Percentiles rank a stretch among this genome's conserved stretches.
phyloP scores from a whole-genome alignment of 1,140 invertebrate species.

The Calephelis nemesis region DNA sequence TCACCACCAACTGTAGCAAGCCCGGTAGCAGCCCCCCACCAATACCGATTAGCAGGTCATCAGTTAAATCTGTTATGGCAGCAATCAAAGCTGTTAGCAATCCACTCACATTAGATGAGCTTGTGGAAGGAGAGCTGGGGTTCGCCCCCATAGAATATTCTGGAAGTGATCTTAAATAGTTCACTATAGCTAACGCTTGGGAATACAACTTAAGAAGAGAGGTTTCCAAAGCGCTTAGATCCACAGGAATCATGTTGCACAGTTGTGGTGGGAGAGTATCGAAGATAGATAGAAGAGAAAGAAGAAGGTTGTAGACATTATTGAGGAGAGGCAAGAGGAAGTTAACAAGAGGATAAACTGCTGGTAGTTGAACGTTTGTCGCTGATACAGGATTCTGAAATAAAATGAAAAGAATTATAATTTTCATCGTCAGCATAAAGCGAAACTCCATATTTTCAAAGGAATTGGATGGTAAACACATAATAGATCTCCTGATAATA shows the following conservation, averaged over 20 bases:
- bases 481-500: too few species aligned
- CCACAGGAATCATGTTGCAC: conserved; percentile 60
- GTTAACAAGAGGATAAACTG: conserved; percentile 68
- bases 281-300: conserved; percentile 67
- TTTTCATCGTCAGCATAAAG: background rate
- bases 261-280: conserved; percentile 60
- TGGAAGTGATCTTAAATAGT: conserved; percentile 60
- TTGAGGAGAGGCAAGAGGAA: conserved; percentile 66
- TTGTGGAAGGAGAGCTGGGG: conserved; percentile 47
- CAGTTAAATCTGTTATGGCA: conserved; percentile 54
- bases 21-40: conserved; percentile 62
- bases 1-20: conserved; percentile 55
- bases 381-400: conserved; percentile 60
- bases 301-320: conserved; percentile 68
- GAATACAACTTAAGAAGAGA: conserved; percentile 66
- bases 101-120: conserved; percentile 50
- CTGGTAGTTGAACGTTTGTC: conserved; percentile 56
- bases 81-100: conserved; percentile 50
- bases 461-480: background rate
- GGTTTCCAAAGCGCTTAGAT: conserved; percentile 63
- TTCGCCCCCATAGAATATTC: conserved; percentile 65
- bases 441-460: background rate
- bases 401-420: conserved; percentile 18
- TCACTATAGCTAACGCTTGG: conserved; percentile 69
- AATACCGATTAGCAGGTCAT: conserved; percentile 55